A percentile compares a stretch with the other conserved stretches of the same genome.
Evolutionary conservation across 2,888 invertebrate species (phyloP).

Genomic region (Aspidiotus rigidus): DNA sequence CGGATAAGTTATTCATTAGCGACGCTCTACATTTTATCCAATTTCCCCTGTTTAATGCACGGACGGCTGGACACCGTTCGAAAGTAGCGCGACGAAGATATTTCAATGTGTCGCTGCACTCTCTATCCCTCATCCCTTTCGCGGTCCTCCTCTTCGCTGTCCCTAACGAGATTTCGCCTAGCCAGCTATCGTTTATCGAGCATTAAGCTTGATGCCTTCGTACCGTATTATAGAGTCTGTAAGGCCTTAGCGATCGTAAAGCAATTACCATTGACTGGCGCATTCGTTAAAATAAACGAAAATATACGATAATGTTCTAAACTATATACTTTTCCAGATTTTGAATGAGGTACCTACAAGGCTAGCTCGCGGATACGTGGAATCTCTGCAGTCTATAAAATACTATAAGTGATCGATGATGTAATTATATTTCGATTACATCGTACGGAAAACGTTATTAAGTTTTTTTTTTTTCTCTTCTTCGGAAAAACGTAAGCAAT

Average conservation of each 20-base stretch:
- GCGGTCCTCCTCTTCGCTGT: background rate
- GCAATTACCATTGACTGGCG: conserved; percentile 26
- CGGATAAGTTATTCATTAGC: too few species aligned
- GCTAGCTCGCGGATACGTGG: background rate
- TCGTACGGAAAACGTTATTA: conserved; percentile 31
- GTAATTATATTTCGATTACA: conserved; percentile 33
- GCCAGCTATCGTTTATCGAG: conserved; percentile 4
- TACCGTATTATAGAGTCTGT: background rate
- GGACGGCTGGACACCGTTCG: too few species aligned
- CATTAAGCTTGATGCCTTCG: background rate
- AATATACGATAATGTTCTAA: conserved; percentile 32
- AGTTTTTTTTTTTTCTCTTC: conserved; percentile 15
- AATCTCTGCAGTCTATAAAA: conserved; percentile 6
- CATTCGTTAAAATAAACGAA: conserved; percentile 33
- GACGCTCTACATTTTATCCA: too few species aligned
- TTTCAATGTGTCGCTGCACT: too few species aligned
- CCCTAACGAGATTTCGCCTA: conserved; percentile 2
- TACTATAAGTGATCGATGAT: conserved; percentile 27
- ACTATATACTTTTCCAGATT: conserved; percentile 18
- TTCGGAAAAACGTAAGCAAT: too few species aligned
- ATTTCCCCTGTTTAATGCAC: too few species aligned
- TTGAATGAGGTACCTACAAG: conserved; percentile 14
- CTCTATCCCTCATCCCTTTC: too few species aligned
- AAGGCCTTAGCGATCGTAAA: conserved; percentile 24
- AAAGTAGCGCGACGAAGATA: too few species aligned